Percentiles rank a stretch among this genome's conserved stretches.
Conservation (phyloP, 2,113 vertebrate species). For the Syrrhaptes paradoxus region DNA sequence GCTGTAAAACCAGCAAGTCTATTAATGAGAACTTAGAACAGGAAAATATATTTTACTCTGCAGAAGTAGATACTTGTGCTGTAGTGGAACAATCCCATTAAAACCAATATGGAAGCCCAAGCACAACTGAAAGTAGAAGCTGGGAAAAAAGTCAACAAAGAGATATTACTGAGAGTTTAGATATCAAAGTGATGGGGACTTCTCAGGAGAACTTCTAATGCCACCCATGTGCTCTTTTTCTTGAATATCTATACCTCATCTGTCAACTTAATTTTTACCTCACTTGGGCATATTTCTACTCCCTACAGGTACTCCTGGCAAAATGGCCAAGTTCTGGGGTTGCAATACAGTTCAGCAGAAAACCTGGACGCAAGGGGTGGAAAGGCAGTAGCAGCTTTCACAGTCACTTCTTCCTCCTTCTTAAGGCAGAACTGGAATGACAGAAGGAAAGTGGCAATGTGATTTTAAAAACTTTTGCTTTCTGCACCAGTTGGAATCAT, state of each 20-base stretch:
- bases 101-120: background rate
- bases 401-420: background rate
- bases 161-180: background rate
- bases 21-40: background rate
- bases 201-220: background rate
- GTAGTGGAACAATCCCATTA: background rate
- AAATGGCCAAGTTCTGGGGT: background rate
- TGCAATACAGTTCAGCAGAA: background rate
- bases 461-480: background rate
- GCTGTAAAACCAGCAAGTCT: background rate
- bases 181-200: background rate
- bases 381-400: background rate
- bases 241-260: background rate
- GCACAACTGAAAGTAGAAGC: background rate
- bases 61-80: background rate
- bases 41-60: background rate
- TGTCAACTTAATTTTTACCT: background rate
- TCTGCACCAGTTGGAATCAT: background rate
- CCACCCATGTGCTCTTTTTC: background rate
- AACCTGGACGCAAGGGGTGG: background rate
- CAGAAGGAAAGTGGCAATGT: background rate
- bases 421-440: background rate
- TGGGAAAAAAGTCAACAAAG: background rate
- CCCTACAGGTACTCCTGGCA: background rate
- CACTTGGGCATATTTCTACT: background rate